Conservation (phyloP, 2,113 vertebrate species). For the Halcyon senegalensis region DNA sequence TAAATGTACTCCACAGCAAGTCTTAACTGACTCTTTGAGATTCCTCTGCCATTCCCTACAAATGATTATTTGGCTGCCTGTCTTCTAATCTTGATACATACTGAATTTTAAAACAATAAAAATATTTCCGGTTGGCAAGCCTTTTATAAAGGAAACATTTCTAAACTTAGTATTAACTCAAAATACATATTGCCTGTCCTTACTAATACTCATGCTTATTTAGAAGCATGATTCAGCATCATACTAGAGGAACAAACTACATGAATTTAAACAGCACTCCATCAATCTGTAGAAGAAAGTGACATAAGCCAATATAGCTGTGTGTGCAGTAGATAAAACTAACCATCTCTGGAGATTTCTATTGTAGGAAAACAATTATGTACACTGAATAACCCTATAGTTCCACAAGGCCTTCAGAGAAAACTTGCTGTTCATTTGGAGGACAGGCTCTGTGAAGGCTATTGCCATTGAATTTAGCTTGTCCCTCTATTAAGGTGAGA, state of each 20-base stretch:
- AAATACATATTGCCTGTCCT: not conserved
- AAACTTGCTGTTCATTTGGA: conserved; percentile 4
- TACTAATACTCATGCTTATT: not conserved
- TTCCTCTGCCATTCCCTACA: no score
- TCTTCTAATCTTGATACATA: no score
- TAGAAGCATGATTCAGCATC: not conserved
- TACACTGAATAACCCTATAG: not conserved
- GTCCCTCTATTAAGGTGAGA: not conserved
- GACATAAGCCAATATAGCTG: not conserved
- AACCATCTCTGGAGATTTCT: conserved; percentile 6
- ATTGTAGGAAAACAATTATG: conserved; percentile 28
- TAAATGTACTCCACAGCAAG: no score
- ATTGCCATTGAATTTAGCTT: conserved; percentile 6
- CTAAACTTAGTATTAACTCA: not conserved
- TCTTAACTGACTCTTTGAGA: no score
- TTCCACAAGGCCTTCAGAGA: not conserved
- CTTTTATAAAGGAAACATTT: not conserved
- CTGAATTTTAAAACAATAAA: conserved; percentile 15
- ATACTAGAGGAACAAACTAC: not conserved
- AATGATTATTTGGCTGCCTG: no score
- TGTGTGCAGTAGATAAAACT: conserved; percentile 18
- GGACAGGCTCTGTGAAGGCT: not conserved
- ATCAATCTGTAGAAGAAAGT: not conserved
- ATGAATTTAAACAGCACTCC: not conserved
- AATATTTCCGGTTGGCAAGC: not conserved